Evolutionary conservation across 2,113 vertebrate species (phyloP), one percentile per base, ranked within the genome.

Genomic region (Trogon melanurus): DNA sequence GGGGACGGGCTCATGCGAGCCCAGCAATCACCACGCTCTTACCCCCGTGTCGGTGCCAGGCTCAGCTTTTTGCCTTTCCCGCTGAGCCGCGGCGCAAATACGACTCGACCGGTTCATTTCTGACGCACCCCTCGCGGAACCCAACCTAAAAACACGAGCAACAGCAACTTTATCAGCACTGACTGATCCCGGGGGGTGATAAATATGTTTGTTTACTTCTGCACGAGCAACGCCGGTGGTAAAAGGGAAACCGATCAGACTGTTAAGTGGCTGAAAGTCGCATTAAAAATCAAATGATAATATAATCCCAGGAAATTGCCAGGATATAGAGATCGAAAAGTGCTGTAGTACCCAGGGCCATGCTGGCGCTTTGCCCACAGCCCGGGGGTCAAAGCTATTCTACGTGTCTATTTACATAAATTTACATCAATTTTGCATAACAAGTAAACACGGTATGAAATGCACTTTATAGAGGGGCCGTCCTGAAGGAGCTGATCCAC

Each of bases 161-260:
- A 67, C 88, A 91, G 97, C 96, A 95, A 97, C 97, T 98, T 97
- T 97, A 97, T 97, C 95, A 97, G 97, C 97, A 87, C 95, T 97
- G 93, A 61, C 92, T 90, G 97, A 97, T 98, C 95, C 96, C 95
- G 91, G 54, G 11, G 94, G 91, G 96, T 97, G 97, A 98, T 96
- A 98, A 98, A 98, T 97, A 97, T 1, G 0, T 97, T 97, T 98
- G 97, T 98, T 98, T 98, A 97, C 96, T 97, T 50, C 80, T 72
- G 93, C 57, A 36, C 7, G 23, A 96, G 88, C 47, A 65, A 95
- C 94, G 95, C 93, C 96, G 93, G 96, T 96, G 85, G 96, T 89
- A 93, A 97, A 96, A 95, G 82, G 94, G 93, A 94, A 97, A 96
- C 64, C 1, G 32, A 96, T 96, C 95, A 78, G 91, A 96, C 90